Base-by-base conservation (phyloP, 1,140 invertebrate genomes). In the Helicoverpa armigera region DNA sequence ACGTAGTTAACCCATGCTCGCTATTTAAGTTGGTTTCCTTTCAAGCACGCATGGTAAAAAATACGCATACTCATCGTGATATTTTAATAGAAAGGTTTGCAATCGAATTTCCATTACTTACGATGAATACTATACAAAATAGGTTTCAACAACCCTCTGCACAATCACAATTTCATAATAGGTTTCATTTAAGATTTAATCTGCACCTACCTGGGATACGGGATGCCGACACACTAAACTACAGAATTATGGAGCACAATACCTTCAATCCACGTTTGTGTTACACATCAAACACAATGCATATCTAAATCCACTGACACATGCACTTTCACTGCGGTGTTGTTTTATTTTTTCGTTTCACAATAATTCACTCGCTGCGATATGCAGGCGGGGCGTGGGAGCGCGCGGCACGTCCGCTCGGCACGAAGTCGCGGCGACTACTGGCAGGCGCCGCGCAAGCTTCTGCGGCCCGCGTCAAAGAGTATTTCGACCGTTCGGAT, bases 381-480 rank as follows among this genome's bases (percentile, higher is more conserved):
- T 18, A 63, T 60, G 70, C 80, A 51, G 54, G 29, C 76, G 76
- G 31, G 35, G 73, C 3, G 74, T 13, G 14, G 5, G 63, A 74
- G 58, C 70, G 77, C 83, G 77, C 74, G 79, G 82, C 77, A 85
- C 88, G 86, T 84, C 83, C 86, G 80, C 70, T 79, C 88, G 76
- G 79, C 88, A 83, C 88, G 84, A 75, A 77, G 81, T 69, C 92
- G 72, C 92, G 90, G 86, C 85, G 75, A 87, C 80, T 80, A 94
- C 92, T 94, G 87, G 85, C 78, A 81, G 79, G 84, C 84, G 85
- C 85, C 88, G 92, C 92, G 92, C 93, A 93, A 90, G 89, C 85
- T 92, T 88, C 86, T 80, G 78, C 85, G 84, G 86, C 78, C 81
- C 85, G 63, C 65, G 86, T 88, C 89, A 88, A 82, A 90, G 85